Conservation (phyloP, 2,888 invertebrate species). For the Leptodirus hochenwartii region DNA sequence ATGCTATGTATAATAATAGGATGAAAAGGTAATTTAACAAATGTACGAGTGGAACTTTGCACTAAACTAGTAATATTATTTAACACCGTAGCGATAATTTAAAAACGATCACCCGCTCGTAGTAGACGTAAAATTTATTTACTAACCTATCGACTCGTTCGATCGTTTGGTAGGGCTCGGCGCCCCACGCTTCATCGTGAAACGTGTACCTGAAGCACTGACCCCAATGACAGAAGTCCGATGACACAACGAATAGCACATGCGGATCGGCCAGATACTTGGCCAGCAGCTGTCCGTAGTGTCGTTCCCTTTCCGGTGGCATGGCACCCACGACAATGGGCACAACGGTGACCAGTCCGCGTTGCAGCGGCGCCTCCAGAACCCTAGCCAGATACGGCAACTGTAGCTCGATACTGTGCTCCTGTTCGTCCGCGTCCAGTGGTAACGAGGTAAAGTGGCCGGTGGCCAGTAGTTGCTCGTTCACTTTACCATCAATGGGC, state of each 20-base stretch:
- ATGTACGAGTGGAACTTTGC: too few species aligned
- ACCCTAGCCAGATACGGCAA: conserved; percentile 90
- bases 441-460: conserved; percentile 79
- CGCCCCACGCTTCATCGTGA: conserved; percentile 52
- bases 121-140: too few species aligned
- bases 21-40: too few species aligned
- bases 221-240: conserved; percentile 98
- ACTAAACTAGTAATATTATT: too few species aligned
- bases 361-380: conserved; percentile 76
- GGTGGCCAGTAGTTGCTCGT: conserved; percentile 62
- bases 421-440: conserved; percentile 75
- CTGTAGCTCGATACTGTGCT: conserved; percentile 96
- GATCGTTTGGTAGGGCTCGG: conserved; percentile 74
- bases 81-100: too few species aligned
- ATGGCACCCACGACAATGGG: conserved; percentile 86
- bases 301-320: conserved; percentile 63
- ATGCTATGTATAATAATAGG: too few species aligned
- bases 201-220: conserved; percentile 65
- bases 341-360: conserved; percentile 61
- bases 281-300: conserved; percentile 70
- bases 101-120: conserved; percentile 41
- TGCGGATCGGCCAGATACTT: conserved; percentile 76
- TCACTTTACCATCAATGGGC: conserved; percentile 68
- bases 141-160: conserved; percentile 74
- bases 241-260: conserved; percentile 81